These are phyloP conservation scores for Oligia strigilis DNA, from an alignment of 2,888 invertebrate species.

Conservation along the genomic window DNA sequence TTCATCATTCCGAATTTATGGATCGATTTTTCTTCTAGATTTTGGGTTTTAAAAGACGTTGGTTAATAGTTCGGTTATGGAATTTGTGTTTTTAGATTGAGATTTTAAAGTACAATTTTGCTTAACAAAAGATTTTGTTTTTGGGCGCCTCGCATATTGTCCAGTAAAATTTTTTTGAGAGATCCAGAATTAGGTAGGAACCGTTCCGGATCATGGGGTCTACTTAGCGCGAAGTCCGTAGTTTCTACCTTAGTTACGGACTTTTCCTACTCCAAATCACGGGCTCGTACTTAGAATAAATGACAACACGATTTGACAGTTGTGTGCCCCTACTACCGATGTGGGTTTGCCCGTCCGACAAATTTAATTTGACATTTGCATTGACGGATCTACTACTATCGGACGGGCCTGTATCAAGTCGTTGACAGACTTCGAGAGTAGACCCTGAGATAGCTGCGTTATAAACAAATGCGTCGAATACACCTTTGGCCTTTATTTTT, in stretches of 20 bases:
- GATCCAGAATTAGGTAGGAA: background rate
- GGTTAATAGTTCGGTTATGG: background rate
- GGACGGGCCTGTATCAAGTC: too few species aligned
- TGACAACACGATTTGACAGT: background rate
- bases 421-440: too few species aligned
- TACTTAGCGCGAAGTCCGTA: background rate
- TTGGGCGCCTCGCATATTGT: background rate
- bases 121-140: background rate
- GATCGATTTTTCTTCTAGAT: slow-evolving; percentile 37
- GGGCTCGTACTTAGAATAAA: background rate
- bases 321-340: too few species aligned
- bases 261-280: background rate
- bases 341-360: background rate
- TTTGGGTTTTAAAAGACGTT: background rate
- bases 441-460: too few species aligned
- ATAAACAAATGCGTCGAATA: too few species aligned
- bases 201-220: background rate
- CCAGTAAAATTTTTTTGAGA: background rate
- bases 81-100: background rate
- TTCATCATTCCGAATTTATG: slow-evolving; percentile 45
- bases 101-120: slow-evolving; percentile 1
- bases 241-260: background rate
- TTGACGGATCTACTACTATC: too few species aligned
- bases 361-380: background rate
- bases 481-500: too few species aligned